phyloP scores from a whole-genome alignment of 2,113 vertebrate genomes.

The Coryphaenoides rupestris region DNA sequence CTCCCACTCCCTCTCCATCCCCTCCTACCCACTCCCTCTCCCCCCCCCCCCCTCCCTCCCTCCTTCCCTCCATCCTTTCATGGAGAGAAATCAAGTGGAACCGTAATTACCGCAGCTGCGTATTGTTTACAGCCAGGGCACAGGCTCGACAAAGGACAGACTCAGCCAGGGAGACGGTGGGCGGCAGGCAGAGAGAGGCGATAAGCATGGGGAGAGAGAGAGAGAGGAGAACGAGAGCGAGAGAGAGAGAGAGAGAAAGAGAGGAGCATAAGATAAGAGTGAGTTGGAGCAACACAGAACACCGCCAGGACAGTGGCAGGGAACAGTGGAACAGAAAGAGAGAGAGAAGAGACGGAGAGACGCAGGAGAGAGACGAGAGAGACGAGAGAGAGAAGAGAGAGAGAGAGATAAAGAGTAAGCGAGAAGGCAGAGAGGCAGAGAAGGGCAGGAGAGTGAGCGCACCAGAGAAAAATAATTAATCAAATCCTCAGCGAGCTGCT shows the following conservation, averaged over 20 bases:
- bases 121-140: slow-evolving; percentile 45
- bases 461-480: slow-evolving; percentile 11
- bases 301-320: too few relatives aligned
- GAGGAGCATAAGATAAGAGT: too few relatives aligned
- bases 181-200: neutral
- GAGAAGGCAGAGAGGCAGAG: neutral
- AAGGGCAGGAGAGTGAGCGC: slow-evolving; percentile 2
- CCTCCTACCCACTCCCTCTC: slow-evolving; percentile 6
- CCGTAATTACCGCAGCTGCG: slow-evolving; percentile 52
- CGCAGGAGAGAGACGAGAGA: too few relatives aligned
- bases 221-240: neutral
- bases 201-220: too few relatives aligned
- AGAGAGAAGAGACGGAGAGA: too few relatives aligned
- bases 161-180: slow-evolving; percentile 3
- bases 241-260: neutral
- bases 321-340: too few relatives aligned
- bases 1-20: neutral
- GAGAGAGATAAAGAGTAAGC: neutral
- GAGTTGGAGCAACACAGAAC: too few relatives aligned
- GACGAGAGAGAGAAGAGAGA: neutral
- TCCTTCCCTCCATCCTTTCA: neutral
- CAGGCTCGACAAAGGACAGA: slow-evolving; percentile 35
- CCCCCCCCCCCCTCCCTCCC: slow-evolving; percentile 6
- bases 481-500: too few relatives aligned
- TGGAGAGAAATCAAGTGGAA: slow-evolving; percentile 39